Evolutionary conservation across 2,797 vertebrate genomes (phyloP).

Genomic region (Betta splendens): DNA sequence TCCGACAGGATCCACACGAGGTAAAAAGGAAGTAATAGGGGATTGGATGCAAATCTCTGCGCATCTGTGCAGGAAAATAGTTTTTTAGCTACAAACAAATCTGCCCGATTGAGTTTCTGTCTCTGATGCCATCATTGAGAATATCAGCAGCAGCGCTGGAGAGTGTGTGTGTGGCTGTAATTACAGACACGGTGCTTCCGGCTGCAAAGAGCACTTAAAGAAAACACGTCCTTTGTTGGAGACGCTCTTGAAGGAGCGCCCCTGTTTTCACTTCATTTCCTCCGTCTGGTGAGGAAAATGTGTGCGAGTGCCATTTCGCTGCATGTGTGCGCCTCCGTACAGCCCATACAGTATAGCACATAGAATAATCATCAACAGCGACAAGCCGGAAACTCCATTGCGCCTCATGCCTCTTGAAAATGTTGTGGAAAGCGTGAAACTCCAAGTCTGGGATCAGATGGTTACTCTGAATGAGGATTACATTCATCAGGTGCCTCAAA

Average conservation of each 20-base stretch:
- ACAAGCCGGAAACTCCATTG: background rate
- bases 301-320: conserved; percentile 3
- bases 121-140: conserved; percentile 64
- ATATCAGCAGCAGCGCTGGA: conserved; percentile 55
- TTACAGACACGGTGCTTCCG: conserved; percentile 36
- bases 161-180: conserved; percentile 37
- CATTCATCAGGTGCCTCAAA: background rate
- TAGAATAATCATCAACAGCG: no score
- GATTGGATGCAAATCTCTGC: conserved; percentile 29
- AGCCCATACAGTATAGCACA: no score
- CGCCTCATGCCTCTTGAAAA: background rate
- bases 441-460: background rate
- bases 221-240: conserved; percentile 54
- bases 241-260: conserved; percentile 38
- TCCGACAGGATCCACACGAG: conserved; percentile 16
- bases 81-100: conserved; percentile 59
- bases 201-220: conserved; percentile 40
- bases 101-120: conserved; percentile 65
- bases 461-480: background rate
- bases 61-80: conserved; percentile 21
- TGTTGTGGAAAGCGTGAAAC: background rate
- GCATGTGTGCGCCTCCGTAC: conserved; percentile 21
- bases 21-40: conserved; percentile 11
- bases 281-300: conserved; percentile 22
- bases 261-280: conserved; percentile 63